Conservation (phyloP, 2,888 invertebrate species). For the Pollenia labialis region DNA sequence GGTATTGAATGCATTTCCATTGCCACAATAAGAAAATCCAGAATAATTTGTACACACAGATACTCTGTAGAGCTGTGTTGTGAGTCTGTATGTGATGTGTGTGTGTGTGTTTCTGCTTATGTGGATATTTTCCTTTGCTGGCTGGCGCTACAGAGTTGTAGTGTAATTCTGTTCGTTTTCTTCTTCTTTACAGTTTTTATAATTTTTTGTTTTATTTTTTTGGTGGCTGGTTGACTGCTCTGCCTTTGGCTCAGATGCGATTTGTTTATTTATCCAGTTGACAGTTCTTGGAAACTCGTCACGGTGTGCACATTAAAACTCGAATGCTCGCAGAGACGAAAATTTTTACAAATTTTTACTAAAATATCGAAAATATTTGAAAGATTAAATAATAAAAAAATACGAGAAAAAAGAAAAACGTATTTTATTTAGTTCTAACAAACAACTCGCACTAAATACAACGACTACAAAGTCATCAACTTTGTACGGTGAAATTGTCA, state of each 20-base stretch:
- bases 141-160: constrained; percentile 65
- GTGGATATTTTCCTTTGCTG: constrained; percentile 49
- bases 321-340: constrained; percentile 74
- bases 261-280: constrained; percentile 81
- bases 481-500: background rate
- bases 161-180: constrained; percentile 7
- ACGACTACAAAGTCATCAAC: constrained; percentile 44
- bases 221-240: constrained; percentile 61
- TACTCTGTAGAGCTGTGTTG: background rate
- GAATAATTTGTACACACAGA: background rate
- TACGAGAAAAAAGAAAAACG: background rate
- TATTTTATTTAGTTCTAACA: constrained; percentile 35
- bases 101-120: background rate
- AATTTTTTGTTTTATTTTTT: constrained; percentile 16
- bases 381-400: constrained; percentile 12
- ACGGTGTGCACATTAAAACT: constrained; percentile 80
- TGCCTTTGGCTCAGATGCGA: constrained; percentile 68
- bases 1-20: constrained; percentile 53
- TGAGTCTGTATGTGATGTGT: background rate
- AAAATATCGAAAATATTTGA: constrained; percentile 53
- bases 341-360: constrained; percentile 28
- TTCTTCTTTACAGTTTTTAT: constrained; percentile 17
- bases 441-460: constrained; percentile 34
- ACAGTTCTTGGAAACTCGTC: constrained; percentile 83
- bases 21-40: constrained; percentile 36